phyloP scores from a whole-genome alignment of 2,797 vertebrate genomes.

The Spheniscus humboldti region DNA sequence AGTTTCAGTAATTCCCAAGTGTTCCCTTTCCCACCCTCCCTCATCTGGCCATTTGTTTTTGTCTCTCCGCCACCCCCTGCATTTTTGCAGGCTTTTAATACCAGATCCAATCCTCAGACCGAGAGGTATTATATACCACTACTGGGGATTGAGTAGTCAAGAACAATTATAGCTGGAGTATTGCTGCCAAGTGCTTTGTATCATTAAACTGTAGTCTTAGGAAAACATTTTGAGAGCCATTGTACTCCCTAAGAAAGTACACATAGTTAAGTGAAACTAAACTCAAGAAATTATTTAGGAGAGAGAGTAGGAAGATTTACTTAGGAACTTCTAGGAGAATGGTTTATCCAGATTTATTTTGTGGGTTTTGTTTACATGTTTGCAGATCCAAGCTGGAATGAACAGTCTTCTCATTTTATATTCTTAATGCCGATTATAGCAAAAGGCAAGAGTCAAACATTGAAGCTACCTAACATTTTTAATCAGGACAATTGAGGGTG shows the following conservation, averaged over 20 bases:
- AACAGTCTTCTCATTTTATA: background rate
- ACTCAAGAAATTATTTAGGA: background rate
- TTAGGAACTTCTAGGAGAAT: background rate
- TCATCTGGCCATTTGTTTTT: constrained; percentile 33
- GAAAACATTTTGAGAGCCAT: constrained; percentile 47
- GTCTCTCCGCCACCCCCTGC: background rate
- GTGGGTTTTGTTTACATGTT: background rate
- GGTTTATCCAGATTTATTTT: background rate
- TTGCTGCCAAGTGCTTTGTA: constrained; percentile 51
- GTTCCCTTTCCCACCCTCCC: background rate
- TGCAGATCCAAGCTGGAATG: background rate
- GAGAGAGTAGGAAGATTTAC: background rate
- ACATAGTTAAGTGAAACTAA: constrained; percentile 1
- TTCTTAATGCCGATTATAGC: background rate
- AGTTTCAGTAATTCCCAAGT: background rate
- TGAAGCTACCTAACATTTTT: background rate
- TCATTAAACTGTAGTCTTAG: constrained; percentile 23
- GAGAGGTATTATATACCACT: constrained; percentile 11
- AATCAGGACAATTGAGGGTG: background rate
- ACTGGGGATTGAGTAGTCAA: background rate
- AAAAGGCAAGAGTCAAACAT: background rate
- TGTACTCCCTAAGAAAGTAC: background rate
- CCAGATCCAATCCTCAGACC: constrained; percentile 42
- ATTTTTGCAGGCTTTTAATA: constrained; percentile 53
- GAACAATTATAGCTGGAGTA: constrained; percentile 25